These are phyloP conservation scores for Belonocnema kinseyi DNA, from an alignment of 1,140 invertebrate species.

Conservation along the genomic window DNA sequence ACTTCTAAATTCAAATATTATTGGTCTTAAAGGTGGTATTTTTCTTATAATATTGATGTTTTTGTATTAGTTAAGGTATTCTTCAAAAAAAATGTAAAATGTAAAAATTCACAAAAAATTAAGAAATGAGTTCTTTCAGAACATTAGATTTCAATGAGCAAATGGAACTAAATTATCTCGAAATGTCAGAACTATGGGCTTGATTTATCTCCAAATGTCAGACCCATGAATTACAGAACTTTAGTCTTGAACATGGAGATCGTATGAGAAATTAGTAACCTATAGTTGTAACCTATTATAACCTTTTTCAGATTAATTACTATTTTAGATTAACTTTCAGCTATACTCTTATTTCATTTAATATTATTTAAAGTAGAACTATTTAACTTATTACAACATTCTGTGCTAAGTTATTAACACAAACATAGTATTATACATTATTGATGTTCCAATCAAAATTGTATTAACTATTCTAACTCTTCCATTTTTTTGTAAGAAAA, in stretches of 20 bases:
- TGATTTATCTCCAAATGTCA: constrained; percentile 25
- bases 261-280: constrained; percentile 1
- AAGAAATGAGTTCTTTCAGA: background rate
- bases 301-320: background rate
- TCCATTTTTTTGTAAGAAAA: too few species aligned
- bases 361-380: background rate
- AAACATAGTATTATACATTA: too few species aligned
- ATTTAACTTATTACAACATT: too few species aligned
- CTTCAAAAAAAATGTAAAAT: background rate
- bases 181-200: constrained; percentile 2
- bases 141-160: background rate
- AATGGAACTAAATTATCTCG: constrained; percentile 15
- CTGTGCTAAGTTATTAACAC: too few species aligned
- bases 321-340: background rate
- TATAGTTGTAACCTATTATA: background rate
- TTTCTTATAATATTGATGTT: too few species aligned
- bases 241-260: background rate
- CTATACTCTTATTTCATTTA: background rate
- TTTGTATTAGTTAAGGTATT: too few species aligned
- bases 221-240: constrained; percentile 24
- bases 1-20: too few species aligned
- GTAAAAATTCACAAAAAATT: background rate
- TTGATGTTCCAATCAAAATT: too few species aligned
- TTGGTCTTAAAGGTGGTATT: too few species aligned
- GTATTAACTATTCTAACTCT: too few species aligned